A percentile compares a stretch with the other conserved stretches of the same genome.
These are phyloP conservation scores for Porites lobata DNA, from an alignment of 92 coral and sea anemone species.

Conservation along the genomic window DNA sequence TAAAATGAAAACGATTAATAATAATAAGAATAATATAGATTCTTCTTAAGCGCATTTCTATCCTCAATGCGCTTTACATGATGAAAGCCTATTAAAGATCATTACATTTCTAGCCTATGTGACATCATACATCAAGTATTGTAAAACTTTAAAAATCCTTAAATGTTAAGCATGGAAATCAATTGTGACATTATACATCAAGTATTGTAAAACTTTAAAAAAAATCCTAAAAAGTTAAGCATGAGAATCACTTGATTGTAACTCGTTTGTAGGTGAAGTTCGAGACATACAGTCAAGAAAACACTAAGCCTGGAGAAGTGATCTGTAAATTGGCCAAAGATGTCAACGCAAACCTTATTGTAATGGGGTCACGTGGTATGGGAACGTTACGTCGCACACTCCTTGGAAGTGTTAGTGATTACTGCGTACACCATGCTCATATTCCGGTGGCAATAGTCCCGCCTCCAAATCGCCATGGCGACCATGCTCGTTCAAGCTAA, in stretches of 20 bases:
- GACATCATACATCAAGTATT: too few relatives aligned
- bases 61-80: too few relatives aligned
- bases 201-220: not conserved
- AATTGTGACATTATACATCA: too few relatives aligned
- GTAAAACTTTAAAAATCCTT: too few relatives aligned
- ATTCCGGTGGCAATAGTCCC: slow-evolving; percentile 80
- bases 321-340: slow-evolving; percentile 84
- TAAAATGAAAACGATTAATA: too few relatives aligned
- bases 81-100: too few relatives aligned
- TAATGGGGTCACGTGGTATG: slow-evolving; percentile 85
- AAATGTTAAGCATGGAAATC: too few relatives aligned
- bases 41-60: too few relatives aligned
- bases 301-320: slow-evolving; percentile 80
- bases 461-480: slow-evolving; percentile 49
- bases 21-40: too few relatives aligned
- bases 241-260: not conserved
- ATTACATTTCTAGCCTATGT: too few relatives aligned
- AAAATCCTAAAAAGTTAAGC: too few relatives aligned
- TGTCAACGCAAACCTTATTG: slow-evolving; percentile 52
- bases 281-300: slow-evolving; percentile 83
- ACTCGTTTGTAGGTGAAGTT: slow-evolving; percentile 54
- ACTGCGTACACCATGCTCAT: slow-evolving; percentile 79
- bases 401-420: slow-evolving; percentile 89
- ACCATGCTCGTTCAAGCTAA: slow-evolving; percentile 25
- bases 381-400: slow-evolving; percentile 86